These are phyloP conservation scores for Lagocephalus sceleratus DNA, from an alignment of 2,797 vertebrate genomes.

Conservation along the genomic window DNA sequence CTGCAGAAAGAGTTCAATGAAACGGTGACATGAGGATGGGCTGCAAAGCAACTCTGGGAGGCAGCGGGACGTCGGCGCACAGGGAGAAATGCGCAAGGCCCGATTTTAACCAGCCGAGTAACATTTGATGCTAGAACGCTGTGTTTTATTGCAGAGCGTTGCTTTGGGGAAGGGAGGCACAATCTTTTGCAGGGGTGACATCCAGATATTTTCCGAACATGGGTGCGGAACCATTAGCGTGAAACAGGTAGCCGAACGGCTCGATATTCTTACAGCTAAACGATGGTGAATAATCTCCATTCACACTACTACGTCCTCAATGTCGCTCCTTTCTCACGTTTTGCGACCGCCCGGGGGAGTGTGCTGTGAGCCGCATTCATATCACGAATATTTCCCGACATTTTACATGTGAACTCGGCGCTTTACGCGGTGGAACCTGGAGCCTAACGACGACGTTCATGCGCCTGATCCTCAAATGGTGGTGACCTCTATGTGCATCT, in stretches of 20 bases:
- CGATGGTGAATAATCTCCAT: neutral
- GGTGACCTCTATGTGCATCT: conserved; percentile 40
- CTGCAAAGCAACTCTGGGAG: conserved; percentile 57
- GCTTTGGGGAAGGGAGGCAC: conserved; percentile 53
- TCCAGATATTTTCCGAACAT: conserved; percentile 13
- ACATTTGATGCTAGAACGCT: conserved; percentile 11
- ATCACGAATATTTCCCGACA: neutral
- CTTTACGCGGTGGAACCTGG: neutral
- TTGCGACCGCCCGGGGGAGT: neutral
- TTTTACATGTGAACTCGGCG: too few species aligned
- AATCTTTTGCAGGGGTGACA: conserved; percentile 14
- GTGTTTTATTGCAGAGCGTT: conserved; percentile 17
- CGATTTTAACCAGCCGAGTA: neutral
- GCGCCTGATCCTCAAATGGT: conserved; percentile 30
- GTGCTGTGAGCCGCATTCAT: neutral
- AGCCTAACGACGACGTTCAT: conserved; percentile 30
- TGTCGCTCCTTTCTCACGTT: conserved; percentile 17
- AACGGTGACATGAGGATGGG: conserved; percentile 64
- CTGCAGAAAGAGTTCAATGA: conserved; percentile 54
- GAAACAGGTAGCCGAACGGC: neutral
- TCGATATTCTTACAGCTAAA: neutral
- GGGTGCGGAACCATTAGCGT: neutral
- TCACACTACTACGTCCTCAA: neutral
- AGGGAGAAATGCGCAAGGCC: conserved; percentile 19
- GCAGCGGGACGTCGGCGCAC: conserved; percentile 30